Evolutionary conservation across 2,113 vertebrate genomes (phyloP).

Genomic region (Tricholaema leucomelas): DNA sequence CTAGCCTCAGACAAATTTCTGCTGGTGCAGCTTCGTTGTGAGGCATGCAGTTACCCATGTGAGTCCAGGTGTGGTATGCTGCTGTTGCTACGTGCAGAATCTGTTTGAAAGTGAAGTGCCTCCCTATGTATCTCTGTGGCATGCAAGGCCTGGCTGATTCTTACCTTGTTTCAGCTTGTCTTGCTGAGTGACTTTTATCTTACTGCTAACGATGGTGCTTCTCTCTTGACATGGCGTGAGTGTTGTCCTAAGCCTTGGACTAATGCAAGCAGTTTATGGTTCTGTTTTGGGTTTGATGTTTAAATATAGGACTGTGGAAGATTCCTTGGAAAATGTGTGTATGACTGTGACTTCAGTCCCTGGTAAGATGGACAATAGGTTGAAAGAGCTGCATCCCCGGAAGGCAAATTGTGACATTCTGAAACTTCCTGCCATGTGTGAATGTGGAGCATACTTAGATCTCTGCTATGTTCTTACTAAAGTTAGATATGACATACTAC

Average conservation of each 20-base stretch:
- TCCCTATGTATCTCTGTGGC: background rate
- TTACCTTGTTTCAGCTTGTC: background rate
- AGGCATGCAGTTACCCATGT: background rate
- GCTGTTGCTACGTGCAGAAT: background rate
- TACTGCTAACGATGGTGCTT: background rate
- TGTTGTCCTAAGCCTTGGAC: background rate
- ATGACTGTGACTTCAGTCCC: background rate
- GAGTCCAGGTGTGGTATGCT: background rate
- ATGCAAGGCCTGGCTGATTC: background rate
- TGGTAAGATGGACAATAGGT: background rate
- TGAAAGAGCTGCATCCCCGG: background rate
- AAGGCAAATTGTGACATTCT: background rate
- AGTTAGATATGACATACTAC: background rate
- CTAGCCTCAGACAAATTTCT: background rate
- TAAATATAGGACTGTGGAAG: background rate
- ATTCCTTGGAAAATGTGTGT: background rate
- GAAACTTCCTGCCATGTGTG: background rate
- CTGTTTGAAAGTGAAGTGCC: background rate
- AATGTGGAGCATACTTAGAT: background rate
- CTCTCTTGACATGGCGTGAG: background rate
- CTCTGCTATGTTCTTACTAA: background rate
- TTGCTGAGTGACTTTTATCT: background rate
- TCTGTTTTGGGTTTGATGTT: background rate
- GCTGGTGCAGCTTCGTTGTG: background rate
- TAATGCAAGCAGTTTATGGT: background rate